Conservation (phyloP, 2,113 vertebrate species). For the Condylura cristata region DNA sequence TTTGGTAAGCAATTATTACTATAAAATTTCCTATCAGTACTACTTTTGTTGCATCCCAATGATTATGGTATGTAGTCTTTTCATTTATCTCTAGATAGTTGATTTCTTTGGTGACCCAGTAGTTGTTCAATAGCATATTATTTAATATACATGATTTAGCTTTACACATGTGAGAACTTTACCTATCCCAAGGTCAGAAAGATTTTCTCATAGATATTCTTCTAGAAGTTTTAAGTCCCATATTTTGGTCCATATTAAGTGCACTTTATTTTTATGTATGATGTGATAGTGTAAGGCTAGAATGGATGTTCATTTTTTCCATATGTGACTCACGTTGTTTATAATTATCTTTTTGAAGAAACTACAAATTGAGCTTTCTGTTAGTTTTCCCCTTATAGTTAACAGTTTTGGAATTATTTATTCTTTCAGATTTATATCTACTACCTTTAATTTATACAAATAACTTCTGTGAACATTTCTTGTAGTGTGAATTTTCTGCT, state of each 20-base stretch:
- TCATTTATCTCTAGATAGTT: background rate
- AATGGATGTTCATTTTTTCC: background rate
- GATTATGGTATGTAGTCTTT: background rate
- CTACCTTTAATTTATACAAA: background rate
- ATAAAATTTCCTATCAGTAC: no score
- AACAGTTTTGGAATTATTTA: background rate
- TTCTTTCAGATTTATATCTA: background rate
- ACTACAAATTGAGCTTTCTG: background rate
- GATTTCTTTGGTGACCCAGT: no score
- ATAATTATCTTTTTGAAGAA: background rate
- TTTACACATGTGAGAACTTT: background rate
- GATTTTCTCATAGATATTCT: background rate
- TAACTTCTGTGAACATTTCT: background rate
- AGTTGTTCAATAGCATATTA: no score
- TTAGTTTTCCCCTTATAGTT: background rate
- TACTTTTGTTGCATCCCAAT: no score
- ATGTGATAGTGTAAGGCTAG: background rate
- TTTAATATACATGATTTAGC: background rate
- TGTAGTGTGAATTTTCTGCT: background rate
- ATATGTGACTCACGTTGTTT: background rate
- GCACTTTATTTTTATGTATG: constrained; percentile 8
- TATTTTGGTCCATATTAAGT: background rate
- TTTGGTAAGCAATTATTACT: no score
- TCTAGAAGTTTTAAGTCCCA: background rate
- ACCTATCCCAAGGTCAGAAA: background rate